Percentiles rank a stretch among this genome's conserved stretches.
These are phyloP conservation scores for Chlorodrepanis virens DNA, from an alignment of 2,113 vertebrate species.

Conservation along the genomic window DNA sequence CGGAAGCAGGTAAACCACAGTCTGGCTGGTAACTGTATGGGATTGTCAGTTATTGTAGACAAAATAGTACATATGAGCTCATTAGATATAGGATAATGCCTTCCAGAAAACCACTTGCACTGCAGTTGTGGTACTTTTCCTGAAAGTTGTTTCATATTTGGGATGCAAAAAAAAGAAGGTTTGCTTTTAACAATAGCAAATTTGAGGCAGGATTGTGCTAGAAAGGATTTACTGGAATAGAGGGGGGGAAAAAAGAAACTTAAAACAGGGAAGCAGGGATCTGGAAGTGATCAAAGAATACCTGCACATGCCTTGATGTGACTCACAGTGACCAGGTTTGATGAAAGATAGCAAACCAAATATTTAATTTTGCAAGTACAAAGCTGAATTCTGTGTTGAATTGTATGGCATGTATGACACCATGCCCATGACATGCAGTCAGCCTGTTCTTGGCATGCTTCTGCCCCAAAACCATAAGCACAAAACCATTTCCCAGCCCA, in stretches of 20 bases:
- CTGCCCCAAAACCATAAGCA: background rate
- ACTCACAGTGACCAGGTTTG: background rate
- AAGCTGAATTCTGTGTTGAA: background rate
- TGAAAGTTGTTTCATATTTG: background rate
- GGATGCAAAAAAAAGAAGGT: background rate
- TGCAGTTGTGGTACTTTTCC: accelerated
- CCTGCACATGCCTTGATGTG: background rate
- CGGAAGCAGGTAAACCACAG: background rate
- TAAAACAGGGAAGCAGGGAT: background rate
- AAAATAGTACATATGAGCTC: background rate
- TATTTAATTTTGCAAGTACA: background rate
- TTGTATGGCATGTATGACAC: too few relatives aligned
- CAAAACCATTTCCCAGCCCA: background rate
- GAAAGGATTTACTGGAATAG: background rate
- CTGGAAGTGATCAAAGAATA: background rate
- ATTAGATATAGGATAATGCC: background rate
- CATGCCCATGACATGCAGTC: accelerated
- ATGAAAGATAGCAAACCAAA: background rate
- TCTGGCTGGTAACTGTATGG: background rate
- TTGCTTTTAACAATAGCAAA: background rate
- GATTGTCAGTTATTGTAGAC: background rate
- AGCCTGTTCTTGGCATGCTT: background rate
- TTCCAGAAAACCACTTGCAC: background rate
- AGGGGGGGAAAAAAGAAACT: accelerated
- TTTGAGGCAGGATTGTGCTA: background rate